Base-by-base conservation (phyloP, 2,797 vertebrate genomes). In the Pseudomugil tenellus region DNA sequence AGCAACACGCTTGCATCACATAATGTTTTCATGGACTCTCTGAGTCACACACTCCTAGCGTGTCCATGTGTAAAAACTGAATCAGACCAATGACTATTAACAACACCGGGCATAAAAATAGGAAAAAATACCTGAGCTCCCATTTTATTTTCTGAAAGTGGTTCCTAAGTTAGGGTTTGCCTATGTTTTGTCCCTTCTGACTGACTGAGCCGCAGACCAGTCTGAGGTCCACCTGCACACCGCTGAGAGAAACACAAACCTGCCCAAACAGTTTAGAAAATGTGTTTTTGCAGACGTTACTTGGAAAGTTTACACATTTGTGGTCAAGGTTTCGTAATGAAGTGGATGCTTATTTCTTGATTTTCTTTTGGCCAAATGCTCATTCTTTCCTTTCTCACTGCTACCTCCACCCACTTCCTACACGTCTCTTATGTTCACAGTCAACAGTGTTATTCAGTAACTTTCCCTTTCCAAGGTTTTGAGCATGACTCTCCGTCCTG, bases 31-130 rank as follows among this genome's bases (percentile, higher is more conserved):
- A 77, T 37, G 16, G 4, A 34, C 61, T 58, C 54, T 43, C 43
- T 88, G 87, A 90, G 37, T 90, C 88, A 89, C 79, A 70, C 61
- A 65, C 71, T 63, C 72, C 75, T 67, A 43, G 68, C 23, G 34
- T 37, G 31, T 70, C 64, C 28, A 23, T 43, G 37, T n/a, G n/a
- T 14, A 52, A 26, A 63, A 67, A 37, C 21, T 81, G 66, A 81
- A 72, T 77, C 61, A 70, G 29, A 32, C 52, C 57, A 17, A 61
- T 16, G 29, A 53, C 25, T 56, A 3, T 77, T 63, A 59, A 76
- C 39, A 74, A 86, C 79, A 66, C 6, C 56, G 67, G 41, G 16
- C 0, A 0, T 58, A 71, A 79, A 80, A 84, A 82, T 81, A 87
- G 25, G 51, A 63, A 70, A n/a, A 73, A 78, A 69, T 49, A 72